Evolutionary conservation across 2,888 invertebrate genomes (phyloP).

Genomic region (Metalampra italica): DNA sequence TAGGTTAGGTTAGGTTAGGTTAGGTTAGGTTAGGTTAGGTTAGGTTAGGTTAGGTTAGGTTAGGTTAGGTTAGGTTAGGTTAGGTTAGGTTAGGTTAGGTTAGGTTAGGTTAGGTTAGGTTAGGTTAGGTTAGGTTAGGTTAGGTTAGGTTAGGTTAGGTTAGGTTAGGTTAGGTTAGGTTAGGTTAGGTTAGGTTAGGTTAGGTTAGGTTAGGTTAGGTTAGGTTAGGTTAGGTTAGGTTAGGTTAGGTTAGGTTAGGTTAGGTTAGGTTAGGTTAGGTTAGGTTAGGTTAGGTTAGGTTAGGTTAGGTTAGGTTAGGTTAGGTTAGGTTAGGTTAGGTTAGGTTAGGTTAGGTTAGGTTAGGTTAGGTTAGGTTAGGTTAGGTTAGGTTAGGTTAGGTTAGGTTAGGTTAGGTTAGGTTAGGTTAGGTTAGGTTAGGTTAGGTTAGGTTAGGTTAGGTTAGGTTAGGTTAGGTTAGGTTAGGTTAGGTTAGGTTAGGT

Average conservation of each 20-base stretch:
- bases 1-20: constrained; percentile 15
- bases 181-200: constrained; percentile 11
- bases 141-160: constrained; percentile 11
- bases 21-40: constrained; percentile 17
- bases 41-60: constrained; percentile 14
- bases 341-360: constrained; percentile 6
- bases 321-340: constrained; percentile 1
- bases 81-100: constrained; percentile 12
- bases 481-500: constrained; percentile 13
- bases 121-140: constrained; percentile 15
- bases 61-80: constrained; percentile 16
- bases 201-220: constrained; percentile 14
- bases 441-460: constrained; percentile 10
- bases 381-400: constrained; percentile 6
- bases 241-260: constrained; percentile 15
- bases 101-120: constrained; percentile 19
- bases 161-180: constrained; percentile 6
- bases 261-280: constrained; percentile 7
- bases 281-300: constrained; percentile 1
- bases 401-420: constrained; percentile 5
- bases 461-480: constrained; percentile 7
- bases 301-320: constrained; percentile 3
- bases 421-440: constrained; percentile 9
- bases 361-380: constrained; percentile 5
- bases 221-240: constrained; percentile 14